Base-by-base conservation (phyloP, 1,140 invertebrate genomes). In the Ericerus pela region DNA sequence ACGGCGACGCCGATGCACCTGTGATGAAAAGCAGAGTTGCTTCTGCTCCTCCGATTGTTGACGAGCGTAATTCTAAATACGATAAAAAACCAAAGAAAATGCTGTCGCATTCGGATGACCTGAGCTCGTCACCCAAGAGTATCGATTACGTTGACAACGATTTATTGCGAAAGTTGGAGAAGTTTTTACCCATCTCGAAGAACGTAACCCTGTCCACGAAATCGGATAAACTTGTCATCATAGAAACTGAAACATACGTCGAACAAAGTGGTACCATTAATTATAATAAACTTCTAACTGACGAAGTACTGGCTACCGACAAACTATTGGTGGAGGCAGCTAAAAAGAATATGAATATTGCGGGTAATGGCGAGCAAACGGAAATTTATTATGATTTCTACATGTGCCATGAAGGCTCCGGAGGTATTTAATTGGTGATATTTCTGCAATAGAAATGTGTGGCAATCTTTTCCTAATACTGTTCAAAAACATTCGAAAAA, bases 251-350 rank as follows among this genome's bases (percentile, higher is more conserved):
- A 2, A 57, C 60, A 11, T 84, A 85, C 63, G 68, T 88, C 41
- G 79, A 84, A 62, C 76, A 64, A 2, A 59, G 77, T 60, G 76
- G 79, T 33, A 79, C 77, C 64, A 82, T 87, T 47, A 84, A 89
- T 69, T 87, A 82, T 69, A 80, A 79, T 0, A 79, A 79, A 69
- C 67, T 91, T n/a, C 70, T 91, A 55, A 87, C 81, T 12, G 85
- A 91, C 70, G 85, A 90, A 73, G 82, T 94, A 24, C 66, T 92
- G 57, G 77, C 80, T 29, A 84, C 84, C 2, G 90, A 94, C 67
- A 74, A 79, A 62, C 71, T 83, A 37, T 68, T 94, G 22, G 75
- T 92, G 18, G 79, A 87, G 64, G 76, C 80, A 53, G 87, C 85
- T 12, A 89, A 88, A 64, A 79, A 82, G 60, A 80, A 80, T 57